Percentiles rank a stretch among this genome's conserved stretches.
Conservation (phyloP, 2,888 invertebrate genomes). For the Timandra comae region DNA sequence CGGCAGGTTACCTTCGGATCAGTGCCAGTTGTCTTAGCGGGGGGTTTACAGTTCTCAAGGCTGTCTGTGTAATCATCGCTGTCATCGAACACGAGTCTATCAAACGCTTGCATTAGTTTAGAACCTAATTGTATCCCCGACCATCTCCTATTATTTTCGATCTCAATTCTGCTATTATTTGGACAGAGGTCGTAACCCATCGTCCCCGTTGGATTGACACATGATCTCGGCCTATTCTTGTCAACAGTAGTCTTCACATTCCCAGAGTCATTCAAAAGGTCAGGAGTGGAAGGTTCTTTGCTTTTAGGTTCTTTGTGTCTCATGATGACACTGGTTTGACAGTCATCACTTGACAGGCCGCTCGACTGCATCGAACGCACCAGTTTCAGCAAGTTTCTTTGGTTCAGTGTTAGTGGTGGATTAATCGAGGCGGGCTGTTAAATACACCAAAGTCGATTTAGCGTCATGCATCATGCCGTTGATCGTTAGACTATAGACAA, state of each 20-base stretch:
- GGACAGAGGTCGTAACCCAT: constrained; percentile 69
- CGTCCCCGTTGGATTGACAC: constrained; percentile 75
- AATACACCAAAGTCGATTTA: constrained; percentile 67
- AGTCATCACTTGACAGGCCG: constrained; percentile 73
- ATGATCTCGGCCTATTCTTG: constrained; percentile 82
- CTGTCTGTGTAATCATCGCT: constrained; percentile 86
- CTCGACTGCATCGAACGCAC: constrained; percentile 77
- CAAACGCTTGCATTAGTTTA: constrained; percentile 84
- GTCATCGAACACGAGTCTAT: constrained; percentile 80
- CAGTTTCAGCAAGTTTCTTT: constrained; percentile 75
- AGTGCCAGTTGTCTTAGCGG: constrained; percentile 68
- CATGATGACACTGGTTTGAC: constrained; percentile 70
- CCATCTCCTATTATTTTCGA: constrained; percentile 80
- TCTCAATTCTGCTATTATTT: constrained; percentile 65
- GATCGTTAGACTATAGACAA: constrained; percentile 40
- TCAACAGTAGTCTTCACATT: constrained; percentile 66
- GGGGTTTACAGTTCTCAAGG: constrained; percentile 78
- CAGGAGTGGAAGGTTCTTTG: constrained; percentile 76
- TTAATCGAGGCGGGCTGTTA: constrained; percentile 75
- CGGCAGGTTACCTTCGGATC: constrained; percentile 66
- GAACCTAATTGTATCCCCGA: constrained; percentile 83
- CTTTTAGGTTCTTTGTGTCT: constrained; percentile 67
- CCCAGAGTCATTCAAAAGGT: constrained; percentile 75
- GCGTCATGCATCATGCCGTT: constrained; percentile 68
- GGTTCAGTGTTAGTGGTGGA: constrained; percentile 76